Evolutionary conservation across 2,888 invertebrate species (phyloP), one percentile per base, ranked within the genome.

Genomic region (Tenthredo livida): DNA sequence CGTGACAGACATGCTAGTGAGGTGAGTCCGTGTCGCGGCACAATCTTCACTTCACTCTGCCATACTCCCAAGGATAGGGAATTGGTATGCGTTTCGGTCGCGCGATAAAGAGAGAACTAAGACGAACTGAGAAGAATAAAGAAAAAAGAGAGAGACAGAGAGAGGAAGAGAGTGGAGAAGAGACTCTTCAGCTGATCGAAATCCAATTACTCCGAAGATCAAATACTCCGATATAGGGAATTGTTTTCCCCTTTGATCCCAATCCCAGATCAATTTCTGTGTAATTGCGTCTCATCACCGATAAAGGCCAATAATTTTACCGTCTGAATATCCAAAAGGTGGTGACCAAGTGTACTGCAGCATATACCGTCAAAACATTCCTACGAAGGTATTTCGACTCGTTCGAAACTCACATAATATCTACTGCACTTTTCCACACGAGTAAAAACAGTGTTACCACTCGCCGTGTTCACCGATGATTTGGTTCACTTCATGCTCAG

Each of bases 1-100:
- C 90, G 90, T 89, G 91, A 91, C 89, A 89, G 88, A 86, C 89
- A 87, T 88, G 87, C 80, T 58, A 80, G 61, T 80, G 58, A 77
- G 80, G 33, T 54, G 5, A 33, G 54, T 54, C 47, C 73, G 43
- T 73, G 73, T 73, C 73, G 29, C 17, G 9, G 77, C n/a, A 77
- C 54, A 54, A 77, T 77, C 25, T 54, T 50, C 50, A 29, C 50
- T 50, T 54, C 54, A 77, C 47, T 54, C 25, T 33, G 4, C 15
- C 29, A 29, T 21, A 33, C 25, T 54, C 9, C 29, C n/a, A 5
- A 15, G 29, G 17, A 77, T 37, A 5, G 6, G 29, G 17, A 77
- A 77, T 77, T 77, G 29, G 50, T 50, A 54, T 47, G 50, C 47
- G 25, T 80, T 80, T 80, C 77, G 54, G 50, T 80, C 58, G 37